Conservation (phyloP, 2,888 invertebrate species). For the Himalopsyche tibetana region DNA sequence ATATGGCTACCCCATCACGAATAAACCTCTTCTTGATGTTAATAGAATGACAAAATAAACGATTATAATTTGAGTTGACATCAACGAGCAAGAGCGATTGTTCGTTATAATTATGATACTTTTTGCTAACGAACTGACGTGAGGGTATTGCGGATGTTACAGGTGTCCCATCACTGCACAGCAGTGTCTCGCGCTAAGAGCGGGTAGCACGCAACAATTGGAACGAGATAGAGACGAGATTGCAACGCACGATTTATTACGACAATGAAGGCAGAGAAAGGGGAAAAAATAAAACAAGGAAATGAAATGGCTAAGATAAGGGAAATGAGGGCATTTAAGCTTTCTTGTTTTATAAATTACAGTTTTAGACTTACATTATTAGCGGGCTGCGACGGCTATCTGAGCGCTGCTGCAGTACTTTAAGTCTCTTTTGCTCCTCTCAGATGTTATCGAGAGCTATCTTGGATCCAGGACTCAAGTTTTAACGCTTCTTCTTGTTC, state of each 20-base stretch:
- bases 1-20: too few species aligned
- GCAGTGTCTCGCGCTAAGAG: background rate
- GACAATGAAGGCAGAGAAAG: constrained; percentile 61
- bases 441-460: constrained; percentile 17
- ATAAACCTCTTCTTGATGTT: too few species aligned
- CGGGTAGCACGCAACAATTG: constrained; percentile 60
- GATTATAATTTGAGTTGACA: too few species aligned
- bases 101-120: too few species aligned
- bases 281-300: constrained; percentile 59
- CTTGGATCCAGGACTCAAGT: constrained; percentile 21
- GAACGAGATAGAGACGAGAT: constrained; percentile 56
- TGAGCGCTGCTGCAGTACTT: constrained; percentile 6
- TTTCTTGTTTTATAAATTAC: constrained; percentile 59
- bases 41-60: too few species aligned
- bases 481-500: constrained; percentile 31
- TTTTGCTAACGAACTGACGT: background rate
- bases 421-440: background rate
- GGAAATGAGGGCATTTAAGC: constrained; percentile 62
- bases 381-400: constrained; percentile 39
- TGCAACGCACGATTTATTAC: constrained; percentile 61
- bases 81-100: too few species aligned
- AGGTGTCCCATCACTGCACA: background rate
- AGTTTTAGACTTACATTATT: constrained; percentile 46
- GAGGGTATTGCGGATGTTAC: background rate
- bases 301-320: constrained; percentile 60